Evolutionary conservation across 1,140 invertebrate genomes (phyloP), one percentile per base, ranked within the genome.

Genomic region (Mesaphorura yosii): DNA sequence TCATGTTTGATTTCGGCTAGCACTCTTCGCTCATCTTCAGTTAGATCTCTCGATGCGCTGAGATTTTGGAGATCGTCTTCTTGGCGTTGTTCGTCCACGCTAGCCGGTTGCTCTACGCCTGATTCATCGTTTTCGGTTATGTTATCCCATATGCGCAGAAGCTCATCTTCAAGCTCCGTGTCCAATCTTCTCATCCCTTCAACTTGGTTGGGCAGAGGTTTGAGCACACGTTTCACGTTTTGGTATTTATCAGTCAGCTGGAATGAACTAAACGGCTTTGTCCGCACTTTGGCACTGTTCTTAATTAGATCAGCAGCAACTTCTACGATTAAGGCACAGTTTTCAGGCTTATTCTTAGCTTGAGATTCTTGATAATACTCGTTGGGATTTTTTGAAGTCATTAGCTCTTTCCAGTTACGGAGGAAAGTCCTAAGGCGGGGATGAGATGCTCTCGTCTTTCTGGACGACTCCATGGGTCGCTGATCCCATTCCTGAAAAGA

Each of bases 401-500:
- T 48, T 22, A 40, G 26, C 2, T 28, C 17, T 26, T 51, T 34
- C 58, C 58, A 59, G 20, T 49, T 14, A n/a, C 12, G 1, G 14
- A 53, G 3, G 34, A 50, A 52, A 14, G 38, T 29, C 20, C 17
- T 44, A 2, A 56, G 27, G 20, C 34, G 48, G 3, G 7, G 4
- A 40, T 61, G 48, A 4, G 14, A 28, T 5, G 38, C 27, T 22
- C 34, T 7, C 22, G 26, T 31, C 42, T 40, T 47, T 23, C 46
- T 46, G n/a, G 29, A 19, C 6, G n/a, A 17, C 7, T 29, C 29
- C 3, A 57, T 14, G 3, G 54, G 51, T 19, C 22, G n/a, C 34
- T 48, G 55, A 1, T 44, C 45, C 59, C 55, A 61, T 42, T 61
- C 59, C 55, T 60, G 38, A 3, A 12, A 12, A 20, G 39, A 26